These are phyloP conservation scores for Burhinus oedicnemus DNA, from an alignment of 2,113 vertebrate genomes.

Conservation along the genomic window DNA sequence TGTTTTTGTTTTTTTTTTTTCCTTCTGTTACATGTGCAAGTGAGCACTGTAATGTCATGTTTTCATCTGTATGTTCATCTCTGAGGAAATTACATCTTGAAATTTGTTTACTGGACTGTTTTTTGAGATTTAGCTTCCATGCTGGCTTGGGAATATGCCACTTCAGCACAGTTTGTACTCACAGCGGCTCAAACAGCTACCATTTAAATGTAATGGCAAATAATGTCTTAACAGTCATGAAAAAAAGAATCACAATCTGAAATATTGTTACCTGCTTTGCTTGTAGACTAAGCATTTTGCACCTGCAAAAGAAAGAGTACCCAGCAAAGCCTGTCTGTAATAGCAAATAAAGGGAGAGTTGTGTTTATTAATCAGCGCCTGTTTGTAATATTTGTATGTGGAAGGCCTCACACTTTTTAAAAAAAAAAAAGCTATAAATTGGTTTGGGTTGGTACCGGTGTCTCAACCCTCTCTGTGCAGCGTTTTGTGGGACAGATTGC, in stretches of 20 bases:
- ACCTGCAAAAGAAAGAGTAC: background rate
- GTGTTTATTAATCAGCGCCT: background rate
- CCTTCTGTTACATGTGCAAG: background rate
- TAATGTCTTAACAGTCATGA: background rate
- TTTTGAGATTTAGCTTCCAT: background rate
- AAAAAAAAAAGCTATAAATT: background rate
- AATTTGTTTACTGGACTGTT: background rate
- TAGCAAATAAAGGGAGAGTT: background rate
- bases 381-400: background rate
- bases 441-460: background rate
- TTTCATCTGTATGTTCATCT: background rate
- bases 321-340: background rate
- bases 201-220: background rate
- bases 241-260: background rate
- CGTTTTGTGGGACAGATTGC: background rate
- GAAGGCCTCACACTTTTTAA: background rate
- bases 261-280: background rate
- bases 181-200: background rate
- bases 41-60: background rate
- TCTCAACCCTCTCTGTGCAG: background rate
- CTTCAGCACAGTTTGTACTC: background rate
- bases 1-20: background rate
- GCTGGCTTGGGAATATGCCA: background rate
- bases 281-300: background rate
- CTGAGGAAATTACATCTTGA: background rate